Evolutionary conservation across 2,888 invertebrate genomes (phyloP).

Genomic region (Cheilosia vulpina): DNA sequence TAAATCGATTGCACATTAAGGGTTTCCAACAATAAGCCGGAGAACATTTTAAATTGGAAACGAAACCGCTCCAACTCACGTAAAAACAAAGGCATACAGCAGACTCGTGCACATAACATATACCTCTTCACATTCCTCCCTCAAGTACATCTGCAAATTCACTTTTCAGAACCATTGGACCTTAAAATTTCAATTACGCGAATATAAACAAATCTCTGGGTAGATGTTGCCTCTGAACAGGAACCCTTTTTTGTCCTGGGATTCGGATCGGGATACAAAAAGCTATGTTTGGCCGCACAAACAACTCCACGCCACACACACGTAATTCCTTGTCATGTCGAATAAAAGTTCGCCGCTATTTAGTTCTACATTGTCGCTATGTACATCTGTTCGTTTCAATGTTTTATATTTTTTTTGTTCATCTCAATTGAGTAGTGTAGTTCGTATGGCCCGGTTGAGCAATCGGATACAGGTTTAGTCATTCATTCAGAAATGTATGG

Average conservation of each 20-base stretch:
- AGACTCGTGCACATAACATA: background rate
- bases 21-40: too few species aligned
- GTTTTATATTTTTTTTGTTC: background rate
- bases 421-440: constrained; percentile 24
- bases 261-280: constrained; percentile 26
- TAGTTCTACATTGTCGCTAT: constrained; percentile 24
- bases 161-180: constrained; percentile 58
- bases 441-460: constrained; percentile 9
- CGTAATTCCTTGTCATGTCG: constrained; percentile 51
- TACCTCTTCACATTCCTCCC: constrained; percentile 47
- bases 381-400: constrained; percentile 10
- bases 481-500: constrained; percentile 10
- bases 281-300: constrained; percentile 42
- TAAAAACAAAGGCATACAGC: constrained; percentile 29
- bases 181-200: constrained; percentile 72
- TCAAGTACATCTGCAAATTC: constrained; percentile 63
- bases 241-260: constrained; percentile 20
- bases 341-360: constrained; percentile 49
- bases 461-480: constrained; percentile 41
- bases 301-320: constrained; percentile 46
- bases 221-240: constrained; percentile 38
- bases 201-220: constrained; percentile 67
- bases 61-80: constrained; percentile 28
- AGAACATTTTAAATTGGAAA: constrained; percentile 38
- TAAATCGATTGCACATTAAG: too few species aligned